Conservation (phyloP, 2,888 invertebrate genomes). For the Pocota personata region DNA sequence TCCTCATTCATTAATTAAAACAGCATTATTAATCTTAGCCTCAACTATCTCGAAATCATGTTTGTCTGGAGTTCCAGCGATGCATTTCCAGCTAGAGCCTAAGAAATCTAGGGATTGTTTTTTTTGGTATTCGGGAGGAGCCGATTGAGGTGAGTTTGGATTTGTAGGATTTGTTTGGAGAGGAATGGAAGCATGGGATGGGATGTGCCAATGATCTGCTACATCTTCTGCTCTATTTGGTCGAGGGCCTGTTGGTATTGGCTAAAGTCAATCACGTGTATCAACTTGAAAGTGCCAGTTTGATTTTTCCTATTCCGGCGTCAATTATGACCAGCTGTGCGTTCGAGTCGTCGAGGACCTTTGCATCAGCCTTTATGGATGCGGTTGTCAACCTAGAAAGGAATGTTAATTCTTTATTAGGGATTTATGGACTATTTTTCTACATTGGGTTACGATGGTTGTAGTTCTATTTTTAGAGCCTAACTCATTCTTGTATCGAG, state of each 20-base stretch:
- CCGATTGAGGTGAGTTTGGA: not conserved
- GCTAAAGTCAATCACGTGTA: not conserved
- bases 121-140: not conserved
- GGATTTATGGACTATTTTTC: too few species aligned
- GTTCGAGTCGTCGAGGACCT: too few species aligned
- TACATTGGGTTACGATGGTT: too few species aligned
- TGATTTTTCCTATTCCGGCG: conserved; percentile 18
- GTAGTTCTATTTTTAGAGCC: too few species aligned
- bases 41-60: not conserved
- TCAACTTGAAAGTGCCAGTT: conserved; percentile 19
- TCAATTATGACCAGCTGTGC: too few species aligned
- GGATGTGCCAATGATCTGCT: not conserved
- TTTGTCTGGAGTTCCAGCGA: not conserved
- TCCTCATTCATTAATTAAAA: too few species aligned
- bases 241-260: not conserved
- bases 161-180: not conserved
- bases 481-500: too few species aligned
- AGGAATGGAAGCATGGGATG: not conserved
- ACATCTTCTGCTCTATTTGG: not conserved
- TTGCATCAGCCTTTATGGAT: too few species aligned
- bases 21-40: not conserved
- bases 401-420: too few species aligned
- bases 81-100: not conserved
- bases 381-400: too few species aligned
- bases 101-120: not conserved